Evolutionary conservation across 2,113 vertebrate species (phyloP).

Genomic region (Willisornis vidua): DNA sequence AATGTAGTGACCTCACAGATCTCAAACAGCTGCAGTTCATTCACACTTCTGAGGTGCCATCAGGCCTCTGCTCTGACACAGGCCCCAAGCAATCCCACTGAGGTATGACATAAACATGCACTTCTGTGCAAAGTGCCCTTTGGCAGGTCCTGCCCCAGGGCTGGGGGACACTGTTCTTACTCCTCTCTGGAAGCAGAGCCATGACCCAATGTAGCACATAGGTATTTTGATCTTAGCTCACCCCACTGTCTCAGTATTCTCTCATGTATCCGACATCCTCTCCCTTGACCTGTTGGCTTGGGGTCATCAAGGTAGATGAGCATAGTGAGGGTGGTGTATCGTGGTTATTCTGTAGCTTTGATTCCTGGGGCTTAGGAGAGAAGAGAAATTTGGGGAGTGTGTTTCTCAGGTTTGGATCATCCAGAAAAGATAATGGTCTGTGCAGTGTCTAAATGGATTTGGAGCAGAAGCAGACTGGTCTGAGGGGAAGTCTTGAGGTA

Average conservation of each 20-base stretch:
- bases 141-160: not conserved
- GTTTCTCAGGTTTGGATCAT: not conserved
- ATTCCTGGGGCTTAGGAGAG: not conserved
- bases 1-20: not conserved
- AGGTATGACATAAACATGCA: not conserved
- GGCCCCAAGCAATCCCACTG: no score
- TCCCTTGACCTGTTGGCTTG: not conserved
- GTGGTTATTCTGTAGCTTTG: not conserved
- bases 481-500: not conserved
- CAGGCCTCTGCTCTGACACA: not conserved
- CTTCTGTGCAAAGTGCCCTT: not conserved
- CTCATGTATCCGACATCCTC: not conserved
- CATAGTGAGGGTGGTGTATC: not conserved
- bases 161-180: not conserved
- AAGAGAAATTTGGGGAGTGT: not conserved
- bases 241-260: not conserved
- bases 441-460: not conserved
- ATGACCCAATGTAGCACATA: not conserved
- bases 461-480: not conserved
- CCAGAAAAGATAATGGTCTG: not conserved
- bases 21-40: not conserved
- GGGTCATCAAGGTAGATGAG: not conserved
- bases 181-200: not conserved
- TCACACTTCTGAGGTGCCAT: not conserved
- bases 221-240: not conserved